These are phyloP conservation scores for Synergus gifuensis DNA, from an alignment of 2,888 invertebrate species.

Conservation along the genomic window DNA sequence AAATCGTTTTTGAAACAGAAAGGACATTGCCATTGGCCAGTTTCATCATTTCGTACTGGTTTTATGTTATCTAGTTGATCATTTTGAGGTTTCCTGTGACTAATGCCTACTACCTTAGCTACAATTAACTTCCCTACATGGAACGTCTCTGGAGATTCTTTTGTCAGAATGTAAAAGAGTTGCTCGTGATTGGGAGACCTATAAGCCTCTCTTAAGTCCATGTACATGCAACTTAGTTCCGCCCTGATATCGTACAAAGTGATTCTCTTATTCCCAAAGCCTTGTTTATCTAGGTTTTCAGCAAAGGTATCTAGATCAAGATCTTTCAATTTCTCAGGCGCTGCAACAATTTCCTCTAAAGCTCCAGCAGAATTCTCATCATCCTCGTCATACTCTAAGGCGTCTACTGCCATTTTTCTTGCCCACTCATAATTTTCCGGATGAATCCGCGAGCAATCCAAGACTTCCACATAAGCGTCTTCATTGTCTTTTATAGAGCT, in stretches of 20 bases:
- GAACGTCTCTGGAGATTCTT: conserved; percentile 95
- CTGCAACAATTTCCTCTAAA: conserved; percentile 95
- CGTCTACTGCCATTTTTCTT: conserved; percentile 98
- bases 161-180: conserved; percentile 94
- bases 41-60: conserved; percentile 94
- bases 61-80: conserved; percentile 96
- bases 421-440: conserved; percentile 99
- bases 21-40: conserved; percentile 96
- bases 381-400: conserved; percentile 97
- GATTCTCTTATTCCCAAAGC: conserved; percentile 90
- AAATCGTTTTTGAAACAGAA: conserved; percentile 97
- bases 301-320: conserved; percentile 98
- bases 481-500: conserved; percentile 93
- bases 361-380: conserved; percentile 97
- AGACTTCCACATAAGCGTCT: conserved; percentile 94
- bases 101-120: conserved; percentile 87
- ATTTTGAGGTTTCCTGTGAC: conserved; percentile 90
- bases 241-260: conserved; percentile 97
- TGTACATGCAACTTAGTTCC: conserved; percentile 94
- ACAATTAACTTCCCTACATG: conserved; percentile 91
- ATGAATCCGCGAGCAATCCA: conserved; percentile 97
- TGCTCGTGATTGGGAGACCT: conserved; percentile 89
- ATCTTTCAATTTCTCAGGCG: conserved; percentile 94
- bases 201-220: conserved; percentile 89
- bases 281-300: conserved; percentile 94